Conservation (phyloP, 2,797 vertebrate species). For the Cryptoprocta ferox region DNA sequence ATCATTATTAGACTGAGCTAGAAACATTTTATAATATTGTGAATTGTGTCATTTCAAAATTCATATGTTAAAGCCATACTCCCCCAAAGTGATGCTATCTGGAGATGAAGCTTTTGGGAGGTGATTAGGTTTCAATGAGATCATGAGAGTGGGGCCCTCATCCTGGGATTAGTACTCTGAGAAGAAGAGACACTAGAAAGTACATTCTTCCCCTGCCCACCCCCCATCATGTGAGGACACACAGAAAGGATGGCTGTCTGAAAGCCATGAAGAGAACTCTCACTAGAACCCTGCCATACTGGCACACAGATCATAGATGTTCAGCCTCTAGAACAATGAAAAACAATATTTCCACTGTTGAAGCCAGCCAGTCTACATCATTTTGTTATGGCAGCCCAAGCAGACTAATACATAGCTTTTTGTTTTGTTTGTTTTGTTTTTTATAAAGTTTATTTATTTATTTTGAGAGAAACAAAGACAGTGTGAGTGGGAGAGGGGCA, state of each 20-base stretch:
- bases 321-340: not conserved
- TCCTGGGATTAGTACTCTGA: not conserved
- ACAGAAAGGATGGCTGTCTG: not conserved
- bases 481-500: too few relatives aligned
- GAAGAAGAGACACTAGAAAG: not conserved
- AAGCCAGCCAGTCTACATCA: not conserved
- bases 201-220: too few relatives aligned
- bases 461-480: too few relatives aligned
- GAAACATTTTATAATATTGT: not conserved
- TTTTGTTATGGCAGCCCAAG: not conserved
- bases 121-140: not conserved
- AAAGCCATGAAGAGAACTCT: not conserved
- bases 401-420: not conserved
- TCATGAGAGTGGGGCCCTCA: not conserved
- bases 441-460: too few relatives aligned
- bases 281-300: not conserved
- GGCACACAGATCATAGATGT: not conserved
- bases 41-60: not conserved
- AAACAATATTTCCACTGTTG: not conserved
- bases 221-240: not conserved
- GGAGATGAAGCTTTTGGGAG: not conserved
- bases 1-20: not conserved
- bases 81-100: not conserved
- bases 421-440: too few relatives aligned
- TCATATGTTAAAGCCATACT: not conserved